Conservation (phyloP, 2,888 invertebrate genomes). For the Harpagoxenus sublaevis region DNA sequence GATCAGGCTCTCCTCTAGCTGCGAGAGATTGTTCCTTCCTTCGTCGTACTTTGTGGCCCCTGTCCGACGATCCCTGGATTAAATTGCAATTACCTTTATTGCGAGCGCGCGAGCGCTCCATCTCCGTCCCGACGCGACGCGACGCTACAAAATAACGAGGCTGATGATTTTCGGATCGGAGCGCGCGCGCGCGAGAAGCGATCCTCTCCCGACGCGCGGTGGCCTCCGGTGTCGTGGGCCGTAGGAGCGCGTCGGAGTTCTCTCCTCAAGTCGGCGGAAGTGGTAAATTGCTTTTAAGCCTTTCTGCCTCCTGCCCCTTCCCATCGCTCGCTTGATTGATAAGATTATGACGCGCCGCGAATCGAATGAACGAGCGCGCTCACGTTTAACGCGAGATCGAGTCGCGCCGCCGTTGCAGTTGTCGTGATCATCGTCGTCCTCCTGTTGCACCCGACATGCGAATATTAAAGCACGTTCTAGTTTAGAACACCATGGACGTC, state of each 20-base stretch:
- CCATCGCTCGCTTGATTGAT: constrained; percentile 46
- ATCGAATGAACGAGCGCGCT: constrained; percentile 47
- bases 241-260: constrained; percentile 18
- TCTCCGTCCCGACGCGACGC: constrained; percentile 4
- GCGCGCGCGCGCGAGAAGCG: constrained; percentile 27
- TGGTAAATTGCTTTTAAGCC: constrained; percentile 54
- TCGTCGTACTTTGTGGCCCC: constrained; percentile 68
- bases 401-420: too few relatives aligned
- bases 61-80: constrained; percentile 74
- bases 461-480: constrained; percentile 28
- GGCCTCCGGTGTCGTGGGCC: constrained; percentile 44
- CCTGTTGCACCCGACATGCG: background rate
- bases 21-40: constrained; percentile 68
- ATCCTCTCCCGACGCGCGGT: constrained; percentile 36
- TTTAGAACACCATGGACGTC: background rate
- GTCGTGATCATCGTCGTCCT: background rate
- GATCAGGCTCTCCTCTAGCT: constrained; percentile 59
- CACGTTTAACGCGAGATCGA: constrained; percentile 10
- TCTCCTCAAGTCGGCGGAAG: constrained; percentile 34
- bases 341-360: constrained; percentile 52
- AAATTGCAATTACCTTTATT: constrained; percentile 85
- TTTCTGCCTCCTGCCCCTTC: constrained; percentile 8
- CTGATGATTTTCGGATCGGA: constrained; percentile 52
- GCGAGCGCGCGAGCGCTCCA: constrained; percentile 59
- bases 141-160: constrained; percentile 54